These are phyloP conservation scores for Syngnathoides biaculeatus DNA, from an alignment of 2,113 vertebrate genomes.

Conservation along the genomic window DNA sequence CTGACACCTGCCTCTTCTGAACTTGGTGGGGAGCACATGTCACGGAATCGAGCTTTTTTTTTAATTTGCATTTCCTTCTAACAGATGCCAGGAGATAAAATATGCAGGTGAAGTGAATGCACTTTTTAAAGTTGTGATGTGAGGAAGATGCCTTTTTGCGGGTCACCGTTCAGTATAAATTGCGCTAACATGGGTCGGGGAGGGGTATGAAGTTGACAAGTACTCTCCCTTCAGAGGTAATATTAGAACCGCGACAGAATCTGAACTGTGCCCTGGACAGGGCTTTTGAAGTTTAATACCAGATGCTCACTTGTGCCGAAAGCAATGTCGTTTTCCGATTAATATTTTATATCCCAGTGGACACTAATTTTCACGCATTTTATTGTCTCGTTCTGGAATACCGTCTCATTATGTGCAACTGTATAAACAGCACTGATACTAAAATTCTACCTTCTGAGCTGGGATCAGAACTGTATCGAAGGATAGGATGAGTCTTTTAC, in stretches of 20 bases:
- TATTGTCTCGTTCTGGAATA: not conserved
- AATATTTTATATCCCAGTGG: too few relatives aligned
- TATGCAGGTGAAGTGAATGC: constrained; percentile 20
- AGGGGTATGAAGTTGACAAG: too few relatives aligned
- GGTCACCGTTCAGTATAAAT: not conserved
- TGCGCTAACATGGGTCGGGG: not conserved
- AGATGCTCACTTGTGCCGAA: too few relatives aligned
- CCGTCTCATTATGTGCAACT: not conserved
- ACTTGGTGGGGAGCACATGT: constrained; percentile 67
- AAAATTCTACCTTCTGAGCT: too few relatives aligned
- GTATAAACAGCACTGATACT: not conserved
- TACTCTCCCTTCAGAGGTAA: not conserved
- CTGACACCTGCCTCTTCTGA: constrained; percentile 42
- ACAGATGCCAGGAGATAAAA: constrained; percentile 43
- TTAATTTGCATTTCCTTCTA: constrained; percentile 31
- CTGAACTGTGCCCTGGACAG: not conserved
- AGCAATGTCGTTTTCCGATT: too few relatives aligned
- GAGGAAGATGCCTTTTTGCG: not conserved
- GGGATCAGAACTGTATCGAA: too few relatives aligned
- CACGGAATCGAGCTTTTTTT: constrained; percentile 39
- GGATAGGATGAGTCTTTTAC: too few relatives aligned
- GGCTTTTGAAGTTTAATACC: too few relatives aligned
- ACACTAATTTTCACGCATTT: not conserved
- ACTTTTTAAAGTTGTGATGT: constrained; percentile 13
- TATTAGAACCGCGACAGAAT: not conserved